A percentile compares a stretch with the other conserved stretches of the same genome.
These are phyloP conservation scores for Seladonia tumulorum DNA, from an alignment of 2,888 invertebrate species.

Conservation along the genomic window DNA sequence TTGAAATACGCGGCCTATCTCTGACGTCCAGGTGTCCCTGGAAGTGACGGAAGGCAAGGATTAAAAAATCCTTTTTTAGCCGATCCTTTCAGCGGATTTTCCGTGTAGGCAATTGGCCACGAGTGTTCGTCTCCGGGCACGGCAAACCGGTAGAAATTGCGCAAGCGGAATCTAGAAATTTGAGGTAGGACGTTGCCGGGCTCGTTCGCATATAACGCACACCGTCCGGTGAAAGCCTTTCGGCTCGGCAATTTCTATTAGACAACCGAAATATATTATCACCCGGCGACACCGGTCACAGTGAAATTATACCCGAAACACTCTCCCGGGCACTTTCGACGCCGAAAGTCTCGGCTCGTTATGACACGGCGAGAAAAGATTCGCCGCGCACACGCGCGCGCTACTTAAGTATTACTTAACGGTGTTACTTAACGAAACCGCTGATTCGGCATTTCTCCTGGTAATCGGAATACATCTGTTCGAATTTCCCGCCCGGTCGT, in stretches of 20 bases:
- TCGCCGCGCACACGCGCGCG: neutral
- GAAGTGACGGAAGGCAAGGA: too few species aligned
- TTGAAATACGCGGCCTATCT: too few species aligned
- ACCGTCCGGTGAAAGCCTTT: slow-evolving; percentile 64
- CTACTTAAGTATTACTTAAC: slow-evolving; percentile 49
- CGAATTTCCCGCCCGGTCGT: slow-evolving; percentile 17
- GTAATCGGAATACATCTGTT: slow-evolving; percentile 1
- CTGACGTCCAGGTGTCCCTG: too few species aligned
- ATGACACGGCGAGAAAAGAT: slow-evolving; percentile 26
- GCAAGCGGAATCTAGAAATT: slow-evolving; percentile 66
- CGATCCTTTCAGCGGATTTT: slow-evolving; percentile 8
- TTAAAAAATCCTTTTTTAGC: neutral
- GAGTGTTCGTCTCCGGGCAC: slow-evolving; percentile 15
- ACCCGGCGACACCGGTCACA: neutral
- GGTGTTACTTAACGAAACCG: slow-evolving; percentile 43
- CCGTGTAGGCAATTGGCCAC: slow-evolving; percentile 52
- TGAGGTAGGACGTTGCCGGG: slow-evolving; percentile 54
- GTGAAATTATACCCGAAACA: slow-evolving; percentile 59
- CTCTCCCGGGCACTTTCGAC: slow-evolving; percentile 34
- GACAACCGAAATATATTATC: slow-evolving; percentile 59
- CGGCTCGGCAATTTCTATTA: slow-evolving; percentile 62
- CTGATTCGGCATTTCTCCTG: slow-evolving; percentile 23
- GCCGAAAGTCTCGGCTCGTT: slow-evolving; percentile 39
- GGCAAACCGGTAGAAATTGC: slow-evolving; percentile 50
- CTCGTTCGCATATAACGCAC: slow-evolving; percentile 23